Percentiles rank a stretch among this genome's conserved stretches.
Evolutionary conservation across 2,888 invertebrate genomes (phyloP).

Genomic region (Isoperla grammatica): DNA sequence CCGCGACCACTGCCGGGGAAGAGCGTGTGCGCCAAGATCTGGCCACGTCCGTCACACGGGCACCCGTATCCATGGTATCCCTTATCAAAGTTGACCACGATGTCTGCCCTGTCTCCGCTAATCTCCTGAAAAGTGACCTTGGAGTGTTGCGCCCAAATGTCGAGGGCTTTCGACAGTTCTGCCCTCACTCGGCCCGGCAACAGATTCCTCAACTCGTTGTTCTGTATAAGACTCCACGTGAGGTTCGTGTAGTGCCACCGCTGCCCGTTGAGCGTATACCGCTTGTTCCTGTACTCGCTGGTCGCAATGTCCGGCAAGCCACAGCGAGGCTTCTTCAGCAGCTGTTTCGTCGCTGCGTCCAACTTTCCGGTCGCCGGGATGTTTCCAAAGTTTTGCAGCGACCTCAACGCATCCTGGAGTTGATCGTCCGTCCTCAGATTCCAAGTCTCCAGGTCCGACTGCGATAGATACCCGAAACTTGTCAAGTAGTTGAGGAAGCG

Average conservation of each 20-base stretch:
- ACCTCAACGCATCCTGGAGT: constrained; percentile 72
- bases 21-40: constrained; percentile 87
- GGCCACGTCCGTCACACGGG: constrained; percentile 87
- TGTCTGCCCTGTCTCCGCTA: constrained; percentile 77
- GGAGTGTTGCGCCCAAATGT: constrained; percentile 83
- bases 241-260: constrained; percentile 84
- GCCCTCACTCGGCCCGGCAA: constrained; percentile 54
- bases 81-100: constrained; percentile 77
- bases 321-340: constrained; percentile 76
- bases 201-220: constrained; percentile 42
- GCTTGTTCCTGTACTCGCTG: constrained; percentile 52
- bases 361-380: constrained; percentile 79
- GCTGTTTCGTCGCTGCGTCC: constrained; percentile 65
- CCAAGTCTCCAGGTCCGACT: constrained; percentile 70
- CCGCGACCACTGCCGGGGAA: constrained; percentile 82
- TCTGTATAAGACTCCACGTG: constrained; percentile 61
- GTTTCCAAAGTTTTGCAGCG: constrained; percentile 77
- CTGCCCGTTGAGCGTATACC: constrained; percentile 79
- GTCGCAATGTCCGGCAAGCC: constrained; percentile 67
- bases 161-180: constrained; percentile 70
- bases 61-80: constrained; percentile 88
- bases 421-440: constrained; percentile 81
- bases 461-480: constrained; percentile 82
- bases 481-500: constrained; percentile 80
- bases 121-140: constrained; percentile 79